A percentile compares a stretch with the other conserved stretches of the same genome.
Evolutionary conservation across 2,113 vertebrate species (phyloP).

Genomic region (Prinia subflava): DNA sequence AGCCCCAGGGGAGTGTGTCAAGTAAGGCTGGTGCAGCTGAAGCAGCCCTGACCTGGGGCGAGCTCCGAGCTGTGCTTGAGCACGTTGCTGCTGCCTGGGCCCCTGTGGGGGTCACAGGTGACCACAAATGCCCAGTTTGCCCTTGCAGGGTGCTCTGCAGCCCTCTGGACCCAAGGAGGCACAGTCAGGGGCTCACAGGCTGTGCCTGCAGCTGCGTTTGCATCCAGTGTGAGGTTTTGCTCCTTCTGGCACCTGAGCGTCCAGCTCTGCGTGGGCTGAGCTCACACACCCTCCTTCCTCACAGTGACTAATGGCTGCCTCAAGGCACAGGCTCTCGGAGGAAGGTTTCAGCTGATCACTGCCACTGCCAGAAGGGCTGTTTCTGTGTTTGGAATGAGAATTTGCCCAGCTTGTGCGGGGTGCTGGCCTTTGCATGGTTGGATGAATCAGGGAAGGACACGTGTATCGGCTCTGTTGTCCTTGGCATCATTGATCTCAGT

Average conservation of each 20-base stretch:
- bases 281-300: background rate
- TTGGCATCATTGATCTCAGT: background rate
- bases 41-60: background rate
- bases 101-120: accelerated
- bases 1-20: background rate
- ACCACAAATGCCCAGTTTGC: background rate
- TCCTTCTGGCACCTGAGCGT: accelerated
- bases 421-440: accelerated
- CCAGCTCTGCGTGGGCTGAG: accelerated
- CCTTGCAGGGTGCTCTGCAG: background rate
- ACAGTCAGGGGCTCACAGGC: accelerated
- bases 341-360: background rate
- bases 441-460: accelerated
- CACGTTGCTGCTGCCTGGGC: accelerated
- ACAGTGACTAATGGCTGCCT: accelerated
- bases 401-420: accelerated
- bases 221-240: accelerated
- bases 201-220: accelerated
- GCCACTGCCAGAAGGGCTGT: background rate
- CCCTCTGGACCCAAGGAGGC: accelerated
- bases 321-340: background rate
- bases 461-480: accelerated
- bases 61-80: background rate
- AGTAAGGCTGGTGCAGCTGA: background rate
- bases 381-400: background rate